Percentiles rank a stretch among this genome's conserved stretches.
These are phyloP conservation scores for Glareola pratincola DNA, from an alignment of 2,113 vertebrate species.

Conservation along the genomic window DNA sequence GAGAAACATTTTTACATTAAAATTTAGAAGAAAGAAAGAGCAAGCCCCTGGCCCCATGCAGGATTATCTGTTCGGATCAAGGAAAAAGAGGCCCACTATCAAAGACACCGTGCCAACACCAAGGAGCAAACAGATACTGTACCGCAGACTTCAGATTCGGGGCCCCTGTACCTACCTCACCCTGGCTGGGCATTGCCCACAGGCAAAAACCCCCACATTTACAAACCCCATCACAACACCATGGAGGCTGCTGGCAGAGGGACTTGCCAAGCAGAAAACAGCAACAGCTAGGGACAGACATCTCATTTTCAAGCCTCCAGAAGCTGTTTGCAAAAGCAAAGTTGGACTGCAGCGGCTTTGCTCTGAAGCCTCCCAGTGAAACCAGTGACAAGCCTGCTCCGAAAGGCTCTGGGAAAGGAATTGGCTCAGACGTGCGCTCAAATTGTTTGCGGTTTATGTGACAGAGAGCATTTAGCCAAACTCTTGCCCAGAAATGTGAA, in stretches of 20 bases:
- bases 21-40: background rate
- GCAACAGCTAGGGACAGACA: background rate
- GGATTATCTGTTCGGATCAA: background rate
- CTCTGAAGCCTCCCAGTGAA: background rate
- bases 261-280: background rate
- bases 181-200: background rate
- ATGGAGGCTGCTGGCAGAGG: background rate
- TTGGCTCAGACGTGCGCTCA: background rate
- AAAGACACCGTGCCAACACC: background rate
- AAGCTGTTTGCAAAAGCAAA: background rate
- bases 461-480: background rate
- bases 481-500: background rate
- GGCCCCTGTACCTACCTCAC: background rate
- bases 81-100: background rate
- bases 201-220: background rate
- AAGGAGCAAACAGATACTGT: background rate
- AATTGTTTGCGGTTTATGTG: background rate
- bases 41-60: too few relatives aligned
- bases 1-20: background rate
- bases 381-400: background rate
- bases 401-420: background rate
- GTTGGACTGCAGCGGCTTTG: background rate
- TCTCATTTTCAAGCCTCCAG: background rate
- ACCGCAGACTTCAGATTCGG: fast-evolving
- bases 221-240: background rate